phyloP scores from a whole-genome alignment of 2,797 vertebrate genomes.

The Danio choprae region DNA sequence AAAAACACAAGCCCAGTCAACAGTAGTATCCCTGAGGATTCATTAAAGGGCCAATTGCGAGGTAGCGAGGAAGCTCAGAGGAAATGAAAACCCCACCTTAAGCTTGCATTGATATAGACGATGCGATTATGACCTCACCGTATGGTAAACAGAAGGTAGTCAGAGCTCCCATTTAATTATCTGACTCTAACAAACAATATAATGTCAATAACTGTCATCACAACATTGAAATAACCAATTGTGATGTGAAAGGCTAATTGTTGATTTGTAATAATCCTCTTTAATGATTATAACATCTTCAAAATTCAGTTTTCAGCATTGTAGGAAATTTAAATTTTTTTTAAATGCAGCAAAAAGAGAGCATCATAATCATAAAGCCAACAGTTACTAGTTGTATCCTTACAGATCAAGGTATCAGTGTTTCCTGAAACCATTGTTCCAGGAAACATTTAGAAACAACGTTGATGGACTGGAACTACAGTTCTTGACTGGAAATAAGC shows the following conservation, averaged over 20 bases:
- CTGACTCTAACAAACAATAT: conserved; percentile 30
- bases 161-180: conserved; percentile 20
- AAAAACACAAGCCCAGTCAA: conserved; percentile 19
- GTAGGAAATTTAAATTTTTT: too few species aligned
- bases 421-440: too few species aligned
- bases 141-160: conserved; percentile 38
- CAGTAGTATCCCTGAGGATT: conserved; percentile 36
- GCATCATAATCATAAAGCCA: too few species aligned
- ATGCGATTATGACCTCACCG: not conserved
- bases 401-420: too few species aligned
- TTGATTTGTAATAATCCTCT: conserved; percentile 1
- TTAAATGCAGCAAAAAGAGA: too few species aligned
- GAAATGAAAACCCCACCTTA: conserved; percentile 34
- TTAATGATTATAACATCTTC: not conserved
- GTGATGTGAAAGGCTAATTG: conserved; percentile 11
- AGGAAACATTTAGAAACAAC: too few species aligned
- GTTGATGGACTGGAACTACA: too few species aligned
- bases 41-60: conserved; percentile 33
- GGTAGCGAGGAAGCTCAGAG: conserved; percentile 9
- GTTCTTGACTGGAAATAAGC: too few species aligned
- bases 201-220: conserved; percentile 32
- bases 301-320: too few species aligned
- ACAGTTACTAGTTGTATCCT: too few species aligned
- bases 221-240: conserved; percentile 14
- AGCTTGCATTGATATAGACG: conserved; percentile 12